Percentiles rank a stretch among this genome's conserved stretches.
Evolutionary conservation across 2,888 invertebrate genomes (phyloP).

Genomic region (Drosophila anomelani): DNA sequence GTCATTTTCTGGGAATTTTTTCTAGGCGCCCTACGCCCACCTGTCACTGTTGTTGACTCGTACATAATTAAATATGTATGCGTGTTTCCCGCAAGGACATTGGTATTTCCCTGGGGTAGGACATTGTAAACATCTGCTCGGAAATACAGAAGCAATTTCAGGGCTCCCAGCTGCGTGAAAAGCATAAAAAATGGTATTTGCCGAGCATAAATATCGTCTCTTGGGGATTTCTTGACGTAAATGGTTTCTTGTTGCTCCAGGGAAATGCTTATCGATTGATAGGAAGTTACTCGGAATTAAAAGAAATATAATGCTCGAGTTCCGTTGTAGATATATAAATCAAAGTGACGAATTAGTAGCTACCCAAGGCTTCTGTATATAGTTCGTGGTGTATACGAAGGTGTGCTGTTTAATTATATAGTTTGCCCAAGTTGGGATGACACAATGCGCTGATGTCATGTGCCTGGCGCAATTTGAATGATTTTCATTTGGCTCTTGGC

Average conservation of each 20-base stretch:
- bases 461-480: slow-evolving; percentile 28
- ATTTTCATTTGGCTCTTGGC: slow-evolving; percentile 27
- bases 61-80: slow-evolving; percentile 35
- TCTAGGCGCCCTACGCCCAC: slow-evolving; percentile 5
- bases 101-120: slow-evolving; percentile 25
- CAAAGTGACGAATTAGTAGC: neutral
- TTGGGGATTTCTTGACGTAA: slow-evolving; percentile 13
- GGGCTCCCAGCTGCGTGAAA: slow-evolving; percentile 30
- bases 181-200: slow-evolving; percentile 6
- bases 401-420: slow-evolving; percentile 38
- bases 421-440: slow-evolving; percentile 38
- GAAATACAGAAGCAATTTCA: slow-evolving; percentile 22
- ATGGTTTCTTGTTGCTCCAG: slow-evolving; percentile 5
- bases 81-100: slow-evolving; percentile 14
- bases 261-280: slow-evolving; percentile 8
- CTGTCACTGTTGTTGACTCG: slow-evolving; percentile 22
- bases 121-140: slow-evolving; percentile 35
- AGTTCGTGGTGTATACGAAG: slow-evolving; percentile 5
- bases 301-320: neutral
- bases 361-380: neutral
- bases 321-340: slow-evolving; percentile 4
- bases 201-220: slow-evolving; percentile 9
- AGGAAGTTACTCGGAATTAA: neutral
- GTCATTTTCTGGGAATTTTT: slow-evolving; percentile 1
- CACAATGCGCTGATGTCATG: slow-evolving; percentile 52